Base-by-base conservation (phyloP, 2,888 invertebrate genomes). In the Subacronicta megacephala region DNA sequence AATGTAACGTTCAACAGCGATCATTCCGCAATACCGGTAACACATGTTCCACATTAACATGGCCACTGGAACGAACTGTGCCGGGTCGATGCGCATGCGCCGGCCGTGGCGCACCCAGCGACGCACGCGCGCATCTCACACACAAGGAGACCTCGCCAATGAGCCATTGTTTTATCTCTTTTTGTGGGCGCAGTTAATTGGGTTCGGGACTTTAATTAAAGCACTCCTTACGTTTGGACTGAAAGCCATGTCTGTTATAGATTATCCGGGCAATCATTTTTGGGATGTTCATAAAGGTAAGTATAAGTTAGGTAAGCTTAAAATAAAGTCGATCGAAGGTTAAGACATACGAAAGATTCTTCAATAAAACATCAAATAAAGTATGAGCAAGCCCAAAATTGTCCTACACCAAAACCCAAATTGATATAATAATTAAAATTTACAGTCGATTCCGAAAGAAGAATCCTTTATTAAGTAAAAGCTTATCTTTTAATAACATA, bases 21-120 rank as follows among this genome's bases (percentile, higher is more conserved):
- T 74, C 47, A 33, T 56, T 68, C 43, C 35, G 45, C 41, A 54
- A 73, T 68, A 68, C 47, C 20, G 4, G 23, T 40, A 49, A 68
- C 73, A 68, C 55, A 57, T 72, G 72, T 65, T 75, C 50, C 23
- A 31, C 44, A 59, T 71, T 41, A 58, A 53, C 38, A 59, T 49
- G 57, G 41, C 16, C 36, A 46, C 41, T 66, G 49, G 45, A 40
- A 15, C 46, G 44, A 40, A 53, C 42, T 44, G 58, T 55, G 55
- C 51, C 50, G 42, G 62, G 65, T 37, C 18, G n/a, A 46, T 31
- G 62, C 45, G 50, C 60, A 45, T 46, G 70, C 55, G 44, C 40
- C 31, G 31, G 44, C 40, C 31, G 31, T 36, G 9, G 33, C 44
- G 43, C 61, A 44, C 52, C 55, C 61, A 33, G 20, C 31, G 7